These are phyloP conservation scores for Coleophora flavipennella DNA, from an alignment of 2,888 invertebrate genomes.

Conservation along the genomic window DNA sequence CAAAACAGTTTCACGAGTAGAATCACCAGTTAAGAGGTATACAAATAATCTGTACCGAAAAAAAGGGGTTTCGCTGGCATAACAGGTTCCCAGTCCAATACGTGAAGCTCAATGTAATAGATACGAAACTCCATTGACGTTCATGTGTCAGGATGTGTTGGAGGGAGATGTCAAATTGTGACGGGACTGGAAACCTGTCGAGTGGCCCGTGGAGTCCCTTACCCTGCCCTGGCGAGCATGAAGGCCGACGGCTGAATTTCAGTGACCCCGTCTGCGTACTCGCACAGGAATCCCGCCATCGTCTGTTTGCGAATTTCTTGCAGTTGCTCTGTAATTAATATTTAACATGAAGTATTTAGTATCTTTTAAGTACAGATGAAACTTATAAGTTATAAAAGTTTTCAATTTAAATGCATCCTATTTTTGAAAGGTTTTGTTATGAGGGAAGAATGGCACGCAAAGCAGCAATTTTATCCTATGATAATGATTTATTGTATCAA, in stretches of 20 bases:
- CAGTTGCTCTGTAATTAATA: constrained; percentile 35
- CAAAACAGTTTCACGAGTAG: too few species aligned
- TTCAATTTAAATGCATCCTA: neutral
- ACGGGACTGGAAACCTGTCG: too few species aligned
- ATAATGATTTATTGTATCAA: too few species aligned
- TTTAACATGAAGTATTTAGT: neutral
- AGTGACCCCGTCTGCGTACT: constrained; percentile 13
- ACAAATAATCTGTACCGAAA: too few species aligned
- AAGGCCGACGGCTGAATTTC: neutral
- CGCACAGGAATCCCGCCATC: constrained; percentile 34
- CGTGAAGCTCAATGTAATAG: too few species aligned
- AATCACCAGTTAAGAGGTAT: too few species aligned
- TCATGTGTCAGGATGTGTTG: too few species aligned
- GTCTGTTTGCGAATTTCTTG: constrained; percentile 36
- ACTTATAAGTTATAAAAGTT: neutral
- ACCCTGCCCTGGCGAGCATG: neutral
- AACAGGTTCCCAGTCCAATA: too few species aligned
- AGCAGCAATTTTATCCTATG: too few species aligned
- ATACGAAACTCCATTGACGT: too few species aligned
- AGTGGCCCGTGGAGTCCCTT: neutral
- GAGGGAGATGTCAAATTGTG: too few species aligned
- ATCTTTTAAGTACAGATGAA: neutral
- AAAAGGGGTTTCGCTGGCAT: too few species aligned
- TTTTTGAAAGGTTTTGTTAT: neutral
- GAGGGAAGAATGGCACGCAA: neutral